These are phyloP conservation scores for Champsocephalus gunnari DNA, from an alignment of 2,797 vertebrate genomes.

Conservation along the genomic window DNA sequence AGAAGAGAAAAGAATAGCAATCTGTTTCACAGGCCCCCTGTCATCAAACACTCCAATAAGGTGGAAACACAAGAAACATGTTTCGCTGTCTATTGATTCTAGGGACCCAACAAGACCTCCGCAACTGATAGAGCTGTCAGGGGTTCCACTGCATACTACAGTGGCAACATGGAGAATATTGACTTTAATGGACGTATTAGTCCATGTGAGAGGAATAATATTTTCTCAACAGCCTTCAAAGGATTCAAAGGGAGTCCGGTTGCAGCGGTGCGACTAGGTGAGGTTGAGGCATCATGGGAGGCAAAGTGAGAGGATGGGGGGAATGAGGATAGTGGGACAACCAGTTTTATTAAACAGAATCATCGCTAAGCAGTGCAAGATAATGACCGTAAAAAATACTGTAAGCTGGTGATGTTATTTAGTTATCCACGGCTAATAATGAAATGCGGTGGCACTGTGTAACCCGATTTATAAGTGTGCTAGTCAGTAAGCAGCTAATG, in stretches of 20 bases:
- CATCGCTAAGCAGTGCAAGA: too few relatives aligned
- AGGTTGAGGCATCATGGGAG: slow-evolving; percentile 36
- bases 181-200: slow-evolving; percentile 67
- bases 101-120: slow-evolving; percentile 20
- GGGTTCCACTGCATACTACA: slow-evolving; percentile 24
- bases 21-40: neutral
- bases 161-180: slow-evolving; percentile 58
- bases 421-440: too few relatives aligned
- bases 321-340: neutral
- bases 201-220: slow-evolving; percentile 67
- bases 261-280: slow-evolving; percentile 51
- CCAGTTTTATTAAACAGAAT: too few relatives aligned
- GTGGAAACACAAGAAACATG: slow-evolving; percentile 23
- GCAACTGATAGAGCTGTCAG: slow-evolving; percentile 6
- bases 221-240: slow-evolving; percentile 69
- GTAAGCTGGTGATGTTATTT: too few relatives aligned
- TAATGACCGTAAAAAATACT: too few relatives aligned
- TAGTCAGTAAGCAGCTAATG: too few relatives aligned
- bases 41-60: slow-evolving; percentile 8
- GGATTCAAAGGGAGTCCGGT: slow-evolving; percentile 39
- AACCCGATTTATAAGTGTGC: too few relatives aligned
- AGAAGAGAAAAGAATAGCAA: neutral
- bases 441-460: too few relatives aligned
- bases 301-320: slow-evolving; percentile 6
- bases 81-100: slow-evolving; percentile 35